A percentile compares a stretch with the other conserved stretches of the same genome.
phyloP scores from a whole-genome alignment of 2,888 invertebrate genomes.

The Ectemnius cavifrons region DNA sequence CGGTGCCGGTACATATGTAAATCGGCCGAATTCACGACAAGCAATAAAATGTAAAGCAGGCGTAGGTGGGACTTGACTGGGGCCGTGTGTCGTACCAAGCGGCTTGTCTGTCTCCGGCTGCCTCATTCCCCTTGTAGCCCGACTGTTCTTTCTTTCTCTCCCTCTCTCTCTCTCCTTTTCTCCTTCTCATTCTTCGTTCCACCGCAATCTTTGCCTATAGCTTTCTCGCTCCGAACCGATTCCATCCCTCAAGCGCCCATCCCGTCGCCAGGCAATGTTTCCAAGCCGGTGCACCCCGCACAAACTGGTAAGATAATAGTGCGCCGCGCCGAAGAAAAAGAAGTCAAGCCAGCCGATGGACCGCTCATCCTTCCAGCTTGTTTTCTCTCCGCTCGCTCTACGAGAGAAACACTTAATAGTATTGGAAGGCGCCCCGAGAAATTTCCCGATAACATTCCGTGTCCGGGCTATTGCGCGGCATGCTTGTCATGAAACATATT shows the following conservation, averaged over 20 bases:
- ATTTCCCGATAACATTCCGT: background rate
- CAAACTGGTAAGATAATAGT: slow-evolving; percentile 59
- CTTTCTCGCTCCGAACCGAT: background rate
- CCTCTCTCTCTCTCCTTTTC: too few relatives aligned
- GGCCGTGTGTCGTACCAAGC: slow-evolving; percentile 34
- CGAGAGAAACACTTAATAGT: slow-evolving; percentile 9
- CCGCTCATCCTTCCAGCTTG: background rate
- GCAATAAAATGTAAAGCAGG: slow-evolving; percentile 74
- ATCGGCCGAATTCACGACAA: slow-evolving; percentile 66
- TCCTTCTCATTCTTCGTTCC: background rate
- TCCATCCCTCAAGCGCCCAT: background rate
- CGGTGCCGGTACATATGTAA: slow-evolving; percentile 61
- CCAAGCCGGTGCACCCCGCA: slow-evolving; percentile 50
- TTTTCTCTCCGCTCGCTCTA: background rate
- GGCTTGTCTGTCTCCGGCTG: background rate
- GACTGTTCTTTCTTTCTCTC: background rate
- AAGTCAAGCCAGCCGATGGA: slow-evolving; percentile 24
- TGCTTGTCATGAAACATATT: background rate
- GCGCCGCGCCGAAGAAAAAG: slow-evolving; percentile 22
- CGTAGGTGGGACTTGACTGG: slow-evolving; percentile 17
- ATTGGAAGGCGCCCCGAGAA: background rate
- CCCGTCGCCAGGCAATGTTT: slow-evolving; percentile 31
- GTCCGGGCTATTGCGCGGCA: background rate
- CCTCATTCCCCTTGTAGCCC: background rate
- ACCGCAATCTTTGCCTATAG: background rate